phyloP scores from a whole-genome alignment of 2,113 vertebrate genomes.

The Petromus typicus region DNA sequence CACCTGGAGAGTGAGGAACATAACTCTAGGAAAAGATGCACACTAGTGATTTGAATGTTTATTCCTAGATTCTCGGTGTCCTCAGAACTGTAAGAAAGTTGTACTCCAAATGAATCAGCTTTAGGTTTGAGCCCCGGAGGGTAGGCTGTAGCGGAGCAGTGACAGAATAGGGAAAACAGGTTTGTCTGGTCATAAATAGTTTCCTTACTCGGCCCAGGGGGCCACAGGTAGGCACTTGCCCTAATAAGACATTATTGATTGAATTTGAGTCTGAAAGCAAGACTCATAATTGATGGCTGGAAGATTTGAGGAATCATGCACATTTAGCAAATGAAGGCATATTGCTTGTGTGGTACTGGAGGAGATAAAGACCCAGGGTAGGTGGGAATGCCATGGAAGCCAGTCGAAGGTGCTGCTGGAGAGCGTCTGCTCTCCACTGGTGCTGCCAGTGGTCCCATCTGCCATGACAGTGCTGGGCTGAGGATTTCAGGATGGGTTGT shows the following conservation, averaged over 20 bases:
- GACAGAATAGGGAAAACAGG: constrained; percentile 40
- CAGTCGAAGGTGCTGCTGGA: neutral
- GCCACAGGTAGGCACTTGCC: constrained; percentile 62
- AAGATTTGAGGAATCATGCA: neutral
- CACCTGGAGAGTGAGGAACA: neutral
- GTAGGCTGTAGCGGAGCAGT: neutral
- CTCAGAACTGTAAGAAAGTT: neutral
- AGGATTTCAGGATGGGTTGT: neutral
- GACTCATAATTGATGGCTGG: neutral
- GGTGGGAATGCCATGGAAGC: neutral
- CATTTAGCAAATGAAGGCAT: neutral
- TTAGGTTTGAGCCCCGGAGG: neutral
- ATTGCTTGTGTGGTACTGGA: neutral
- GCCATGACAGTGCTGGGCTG: accelerated
- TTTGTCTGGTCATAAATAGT: constrained; percentile 62
- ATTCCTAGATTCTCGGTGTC: neutral
- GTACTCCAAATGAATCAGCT: neutral
- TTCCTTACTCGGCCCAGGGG: constrained; percentile 18
- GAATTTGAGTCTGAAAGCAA: neutral
- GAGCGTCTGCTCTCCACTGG: neutral
- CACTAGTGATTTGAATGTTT: neutral
- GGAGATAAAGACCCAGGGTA: neutral
- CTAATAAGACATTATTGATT: constrained; percentile 33
- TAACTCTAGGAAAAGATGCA: accelerated
- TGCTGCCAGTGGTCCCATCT: no score